Base-by-base conservation (phyloP, 2,888 invertebrate genomes). In the Limenitis camilla region DNA sequence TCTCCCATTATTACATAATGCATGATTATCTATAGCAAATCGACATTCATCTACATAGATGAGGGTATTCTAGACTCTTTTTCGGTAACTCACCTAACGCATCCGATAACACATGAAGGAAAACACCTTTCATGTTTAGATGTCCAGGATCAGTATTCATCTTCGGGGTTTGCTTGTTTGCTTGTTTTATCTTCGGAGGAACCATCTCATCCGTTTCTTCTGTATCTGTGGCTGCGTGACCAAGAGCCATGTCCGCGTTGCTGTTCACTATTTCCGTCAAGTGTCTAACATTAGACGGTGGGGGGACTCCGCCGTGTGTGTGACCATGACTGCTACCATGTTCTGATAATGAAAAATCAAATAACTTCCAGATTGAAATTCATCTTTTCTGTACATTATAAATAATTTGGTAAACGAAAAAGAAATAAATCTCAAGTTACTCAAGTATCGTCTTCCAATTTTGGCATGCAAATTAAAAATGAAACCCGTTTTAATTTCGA, bases 61-160 rank as follows among this genome's bases (percentile, higher is more conserved):
- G n/a, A 19, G 19, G 2, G 19, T 19, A 19, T 19, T 19, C 19
- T 1, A 19, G 3, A 19, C 19, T 19, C 19, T 19, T 19, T 19
- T 3, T 19, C 19, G 19, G 19, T 19, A 19, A 76, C 82, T 90
- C 72, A 81, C 99, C 99, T 43, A 99, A 87, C 19, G 99, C 99
- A 86, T 99, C 99, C 43, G 98, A 98, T 35, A 99, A 82, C 5
- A 99, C 94, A 76, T 99, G 99, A 49, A 99, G 89, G 78, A 99
- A 99, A n/a, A 99, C 99, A n/a, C 98, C 99, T 49, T 96, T 92
- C 98, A 99, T 99, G 76, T 99, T 99, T 94, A 99, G 93, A 75
- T 97, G 96, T 3, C 93, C 92, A 0, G 94, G 90, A 71, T 92
- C 90, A 0, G 78, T 52, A 1, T 71, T 57, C 41, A 67, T 65